A percentile compares a stretch with the other conserved stretches of the same genome.
phyloP scores from a whole-genome alignment of 2,888 invertebrate species.

The Volucella bombylans region DNA sequence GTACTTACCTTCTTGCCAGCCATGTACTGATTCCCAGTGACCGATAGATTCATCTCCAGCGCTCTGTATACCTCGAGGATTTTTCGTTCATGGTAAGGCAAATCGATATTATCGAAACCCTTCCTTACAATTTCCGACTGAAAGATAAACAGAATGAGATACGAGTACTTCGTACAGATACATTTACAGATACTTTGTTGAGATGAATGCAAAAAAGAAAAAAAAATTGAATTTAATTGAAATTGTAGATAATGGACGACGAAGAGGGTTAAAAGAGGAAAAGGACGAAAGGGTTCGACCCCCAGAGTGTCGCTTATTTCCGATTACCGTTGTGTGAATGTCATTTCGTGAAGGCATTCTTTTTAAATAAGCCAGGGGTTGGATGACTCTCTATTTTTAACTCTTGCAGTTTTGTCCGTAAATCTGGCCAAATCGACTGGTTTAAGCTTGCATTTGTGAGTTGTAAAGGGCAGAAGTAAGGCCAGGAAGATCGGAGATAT shows the following conservation, averaged over 20 bases:
- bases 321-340: constrained; percentile 29
- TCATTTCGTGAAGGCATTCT: background rate
- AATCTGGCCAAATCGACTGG: constrained; percentile 36
- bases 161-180: background rate
- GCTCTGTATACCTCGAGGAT: constrained; percentile 81
- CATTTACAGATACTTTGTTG: constrained; percentile 1
- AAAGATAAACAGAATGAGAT: constrained; percentile 55
- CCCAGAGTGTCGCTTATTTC: constrained; percentile 24
- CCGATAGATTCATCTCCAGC: constrained; percentile 80
- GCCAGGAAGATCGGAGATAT: too few species aligned
- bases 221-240: constrained; percentile 62
- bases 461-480: background rate
- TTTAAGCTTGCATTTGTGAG: constrained; percentile 26
- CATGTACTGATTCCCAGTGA: constrained; percentile 78
- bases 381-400: constrained; percentile 45
- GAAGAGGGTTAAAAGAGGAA: background rate
- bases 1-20: constrained; percentile 80
- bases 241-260: constrained; percentile 49
- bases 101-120: constrained; percentile 78
- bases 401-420: constrained; percentile 25
- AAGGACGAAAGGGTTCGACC: constrained; percentile 1
- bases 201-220: constrained; percentile 4
- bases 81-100: constrained; percentile 78
- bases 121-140: constrained; percentile 80
- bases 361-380: background rate